Base-by-base conservation (phyloP, 2,797 vertebrate genomes). In the Tokudaia muenninki region DNA sequence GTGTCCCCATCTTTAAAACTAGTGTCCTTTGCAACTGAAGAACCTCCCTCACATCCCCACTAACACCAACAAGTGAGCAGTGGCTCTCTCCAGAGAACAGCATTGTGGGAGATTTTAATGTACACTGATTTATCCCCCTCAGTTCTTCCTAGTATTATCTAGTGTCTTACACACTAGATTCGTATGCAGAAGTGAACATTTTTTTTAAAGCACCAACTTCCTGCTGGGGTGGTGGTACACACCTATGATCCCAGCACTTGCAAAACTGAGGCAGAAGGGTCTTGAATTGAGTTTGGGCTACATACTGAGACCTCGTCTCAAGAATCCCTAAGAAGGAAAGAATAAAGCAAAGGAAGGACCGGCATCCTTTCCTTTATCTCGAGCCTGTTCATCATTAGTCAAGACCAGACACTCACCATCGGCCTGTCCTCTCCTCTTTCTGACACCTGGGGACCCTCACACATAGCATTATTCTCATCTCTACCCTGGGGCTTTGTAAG, bases 201-300 rank as follows among this genome's bases (percentile, higher is more conserved):
- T 75, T 77, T 72, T 22, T 59, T 8, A 63, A 94, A 95, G 59
- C 88, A 91, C 10, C 9, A 52, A 89, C 79, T 87, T 92, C 55
- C n/a, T 82, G 17, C 57, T 9, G 22, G 21, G 41, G 57, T 16
- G 16, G 26, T 14, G 26, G 29, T 16, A 3, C 37, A 61, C 41
- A 74, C 59, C 44, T 90, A 14, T 37, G 3, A 57, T 41, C 61
- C 44, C 63, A 41, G 24, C 16, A 52, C 47, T 41, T 67, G 8
- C 21, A 37, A 50, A 63, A 34, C 52, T 61, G 61, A 29, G 34
- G 10, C 59, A 21, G 24, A 63, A 79, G 59, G 14, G 24, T 26
- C 22, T 65, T 19, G 47, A 50, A 78, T 52, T 67, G 22, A 67
- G 34, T 24, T 37, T 67, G 34, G 59, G 34, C 44, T 63, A 61